Evolutionary conservation across 2,797 vertebrate genomes (phyloP), one percentile per base, ranked within the genome.

Genomic region (Siniperca obscura): DNA sequence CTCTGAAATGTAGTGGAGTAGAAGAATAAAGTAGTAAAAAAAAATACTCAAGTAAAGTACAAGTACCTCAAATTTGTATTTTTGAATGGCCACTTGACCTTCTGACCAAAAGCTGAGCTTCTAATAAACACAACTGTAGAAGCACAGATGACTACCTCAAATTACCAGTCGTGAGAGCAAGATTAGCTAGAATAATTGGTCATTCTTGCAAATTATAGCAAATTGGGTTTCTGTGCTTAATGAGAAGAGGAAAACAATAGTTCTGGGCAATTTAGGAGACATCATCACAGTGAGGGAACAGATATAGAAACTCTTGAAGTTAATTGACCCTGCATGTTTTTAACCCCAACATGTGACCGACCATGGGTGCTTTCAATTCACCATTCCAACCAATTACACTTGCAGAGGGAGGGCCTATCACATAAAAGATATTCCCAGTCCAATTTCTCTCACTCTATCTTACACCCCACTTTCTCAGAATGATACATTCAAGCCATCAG

Each of bases 301-400:
- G 61, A 87, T 75, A 76, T n/a, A 71, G 76, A 81, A 80, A 71
- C 60, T 76, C 80, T 56, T 59, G 48, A 60, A 86, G 74, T 81
- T 86, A 91, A 88, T 82, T 88, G 86, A 91, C 82, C 79, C 61
- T 67, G 71, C 78, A 87, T 71, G 71, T 85, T 78, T 81, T 76
- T 48, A 56, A 74, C 66, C 80, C 60, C 66, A 66, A 80, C 88
- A 76, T 68, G 82, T 60, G 69, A 70, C 75, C 27, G 40, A 74
- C 67, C 42, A 70, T 38, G 21, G 30, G 25, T 76, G 78, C 70
- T 83, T 90, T 86, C 85, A 84, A 84, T 87, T 87, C 83, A 73
- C 80, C 69, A 86, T 87, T 89, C 76, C 77, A 86, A 74, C 83
- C 89, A 93, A 91, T 91, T 93, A 93, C 85, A 81, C 59, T 73